Evolutionary conservation across 2,888 invertebrate genomes (phyloP).

Genomic region (Thysanoteuthis rhombus): DNA sequence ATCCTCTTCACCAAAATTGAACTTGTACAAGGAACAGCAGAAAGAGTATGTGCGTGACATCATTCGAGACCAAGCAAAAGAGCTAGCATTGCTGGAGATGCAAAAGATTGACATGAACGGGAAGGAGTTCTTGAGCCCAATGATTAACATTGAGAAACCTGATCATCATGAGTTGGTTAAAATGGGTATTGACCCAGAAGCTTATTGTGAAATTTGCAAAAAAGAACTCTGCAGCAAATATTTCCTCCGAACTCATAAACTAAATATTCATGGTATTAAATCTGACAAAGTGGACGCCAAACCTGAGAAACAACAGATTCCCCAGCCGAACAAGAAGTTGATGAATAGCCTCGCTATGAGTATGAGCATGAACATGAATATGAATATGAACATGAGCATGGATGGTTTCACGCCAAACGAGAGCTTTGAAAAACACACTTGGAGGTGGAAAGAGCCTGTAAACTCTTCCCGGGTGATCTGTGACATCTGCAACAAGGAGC

Average conservation of each 20-base stretch:
- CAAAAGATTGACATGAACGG: conserved; percentile 28
- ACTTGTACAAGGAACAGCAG: conserved; percentile 33
- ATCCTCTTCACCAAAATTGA: neutral
- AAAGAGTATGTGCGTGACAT: conserved; percentile 36
- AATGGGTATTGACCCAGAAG: conserved; percentile 67
- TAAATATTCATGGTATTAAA: conserved; percentile 95
- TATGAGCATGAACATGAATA: conserved; percentile 14
- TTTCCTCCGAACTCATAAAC: conserved; percentile 95
- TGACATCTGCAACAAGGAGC: conserved; percentile 67
- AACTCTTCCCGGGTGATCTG: conserved; percentile 64
- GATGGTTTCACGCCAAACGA: conserved; percentile 37
- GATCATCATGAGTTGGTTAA: conserved; percentile 62
- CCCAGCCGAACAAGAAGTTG: conserved; percentile 19
- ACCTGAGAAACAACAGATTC: conserved; percentile 1
- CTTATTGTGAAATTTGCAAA: conserved; percentile 79
- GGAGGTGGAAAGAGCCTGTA: conserved; percentile 64
- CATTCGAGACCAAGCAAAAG: conserved; percentile 32
- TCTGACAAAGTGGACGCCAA: conserved; percentile 41
- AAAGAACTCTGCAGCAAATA: conserved; percentile 98
- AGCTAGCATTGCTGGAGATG: conserved; percentile 27
- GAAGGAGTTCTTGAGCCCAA: conserved; percentile 32
- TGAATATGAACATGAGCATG: conserved; percentile 20
- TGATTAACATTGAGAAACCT: conserved; percentile 47
- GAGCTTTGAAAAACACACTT: conserved; percentile 49
- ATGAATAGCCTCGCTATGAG: conserved; percentile 17